Evolutionary conservation across 1,140 invertebrate genomes (phyloP).

Genomic region (Trinorchestia longiramus): DNA sequence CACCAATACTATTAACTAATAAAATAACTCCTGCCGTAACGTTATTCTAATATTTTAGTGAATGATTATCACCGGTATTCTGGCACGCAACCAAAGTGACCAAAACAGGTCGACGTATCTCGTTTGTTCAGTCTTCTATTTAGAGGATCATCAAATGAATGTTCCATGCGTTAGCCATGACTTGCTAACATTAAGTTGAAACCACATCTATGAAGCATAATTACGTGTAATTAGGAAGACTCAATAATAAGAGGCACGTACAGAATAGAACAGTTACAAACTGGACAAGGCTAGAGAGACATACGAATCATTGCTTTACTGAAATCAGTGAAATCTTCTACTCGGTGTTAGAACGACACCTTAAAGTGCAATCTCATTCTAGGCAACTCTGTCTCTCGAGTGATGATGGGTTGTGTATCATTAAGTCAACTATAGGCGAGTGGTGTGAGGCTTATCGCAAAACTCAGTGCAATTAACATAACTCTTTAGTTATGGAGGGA

Average conservation of each 20-base stretch:
- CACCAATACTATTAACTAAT: no score
- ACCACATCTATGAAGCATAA: not conserved
- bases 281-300: not conserved
- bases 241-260: not conserved
- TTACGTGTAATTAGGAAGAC: not conserved
- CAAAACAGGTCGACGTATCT: not conserved
- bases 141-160: not conserved
- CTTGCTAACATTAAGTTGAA: not conserved
- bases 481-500: not conserved
- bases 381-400: not conserved
- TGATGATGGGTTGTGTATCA: not conserved
- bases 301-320: not conserved
- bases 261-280: not conserved
- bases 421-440: not conserved
- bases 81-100: not conserved
- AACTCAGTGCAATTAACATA: not conserved
- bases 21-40: no score
- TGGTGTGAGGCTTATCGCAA: not conserved
- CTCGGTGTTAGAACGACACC: not conserved
- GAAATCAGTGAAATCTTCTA: not conserved
- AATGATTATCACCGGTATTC: not conserved
- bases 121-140: not conserved
- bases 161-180: not conserved
- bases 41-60: no score
- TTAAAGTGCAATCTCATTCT: not conserved